Evolutionary conservation across 2,888 invertebrate genomes (phyloP).

Genomic region (Phania funesta): DNA sequence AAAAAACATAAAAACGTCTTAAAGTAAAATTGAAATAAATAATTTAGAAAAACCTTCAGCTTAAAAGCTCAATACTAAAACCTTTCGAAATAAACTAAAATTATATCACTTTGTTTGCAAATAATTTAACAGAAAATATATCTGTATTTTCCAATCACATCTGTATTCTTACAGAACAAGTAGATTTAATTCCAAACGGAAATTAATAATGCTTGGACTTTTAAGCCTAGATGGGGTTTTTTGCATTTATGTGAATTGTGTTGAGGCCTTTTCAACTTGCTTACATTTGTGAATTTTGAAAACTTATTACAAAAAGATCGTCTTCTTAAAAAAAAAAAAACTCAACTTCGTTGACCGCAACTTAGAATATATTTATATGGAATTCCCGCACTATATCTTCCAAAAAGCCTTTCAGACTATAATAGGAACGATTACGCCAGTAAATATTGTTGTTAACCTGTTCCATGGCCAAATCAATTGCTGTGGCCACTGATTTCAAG

Average conservation of each 20-base stretch:
- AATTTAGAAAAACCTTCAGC: conserved; percentile 56
- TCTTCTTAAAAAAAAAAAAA: background rate
- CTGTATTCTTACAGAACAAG: background rate
- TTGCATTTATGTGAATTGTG: background rate
- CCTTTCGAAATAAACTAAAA: conserved; percentile 69
- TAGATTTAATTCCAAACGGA: too few relatives aligned
- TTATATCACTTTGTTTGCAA: conserved; percentile 75
- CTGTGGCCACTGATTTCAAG: conserved; percentile 76
- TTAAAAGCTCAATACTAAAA: conserved; percentile 67
- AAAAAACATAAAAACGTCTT: conserved; percentile 12
- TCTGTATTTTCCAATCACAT: background rate
- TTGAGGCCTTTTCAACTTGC: too few relatives aligned
- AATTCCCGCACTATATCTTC: conserved; percentile 79
- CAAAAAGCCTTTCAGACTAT: conserved; percentile 77
- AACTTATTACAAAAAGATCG: conserved; percentile 36
- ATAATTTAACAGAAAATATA: background rate
- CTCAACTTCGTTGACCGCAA: conserved; percentile 28
- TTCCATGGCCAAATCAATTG: conserved; percentile 78
- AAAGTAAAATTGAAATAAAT: conserved; percentile 49
- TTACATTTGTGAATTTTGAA: conserved; percentile 50
- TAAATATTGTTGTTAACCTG: conserved; percentile 80
- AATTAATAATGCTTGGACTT: background rate
- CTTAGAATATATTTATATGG: conserved; percentile 78
- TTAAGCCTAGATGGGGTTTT: background rate
- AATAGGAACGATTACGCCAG: conserved; percentile 79